phyloP scores from a whole-genome alignment of 2,113 vertebrate genomes.

The Microtus montanus region DNA sequence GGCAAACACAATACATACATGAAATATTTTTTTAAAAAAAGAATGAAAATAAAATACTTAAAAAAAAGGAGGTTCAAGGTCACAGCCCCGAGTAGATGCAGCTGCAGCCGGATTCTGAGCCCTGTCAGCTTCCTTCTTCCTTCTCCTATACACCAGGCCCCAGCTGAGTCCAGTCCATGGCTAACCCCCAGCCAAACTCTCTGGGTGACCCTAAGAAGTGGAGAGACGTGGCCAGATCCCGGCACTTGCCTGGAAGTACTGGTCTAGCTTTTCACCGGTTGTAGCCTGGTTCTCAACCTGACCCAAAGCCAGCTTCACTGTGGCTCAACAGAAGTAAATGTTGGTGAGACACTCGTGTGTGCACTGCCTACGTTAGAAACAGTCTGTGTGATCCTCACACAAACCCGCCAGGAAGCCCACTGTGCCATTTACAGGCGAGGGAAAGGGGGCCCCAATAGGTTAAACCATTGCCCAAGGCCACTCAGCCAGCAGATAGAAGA shows the following conservation, averaged over 20 bases:
- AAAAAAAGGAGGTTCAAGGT: neutral
- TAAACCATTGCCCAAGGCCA: accelerated
- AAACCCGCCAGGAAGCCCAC: neutral
- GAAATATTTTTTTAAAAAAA: no score
- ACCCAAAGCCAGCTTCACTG: neutral
- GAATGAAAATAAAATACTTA: no score
- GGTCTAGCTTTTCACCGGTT: neutral
- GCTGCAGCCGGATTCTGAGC: no score
- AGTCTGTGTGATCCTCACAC: neutral
- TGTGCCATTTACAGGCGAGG: neutral
- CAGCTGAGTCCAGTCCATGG: neutral
- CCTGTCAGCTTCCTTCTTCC: neutral
- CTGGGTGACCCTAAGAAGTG: neutral
- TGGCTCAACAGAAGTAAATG: neutral
- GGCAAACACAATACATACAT: no score
- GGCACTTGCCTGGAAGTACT: accelerated
- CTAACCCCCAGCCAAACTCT: neutral
- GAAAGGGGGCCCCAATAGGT: neutral
- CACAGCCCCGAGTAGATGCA: neutral
- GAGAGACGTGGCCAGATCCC: neutral
- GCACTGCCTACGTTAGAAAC: neutral
- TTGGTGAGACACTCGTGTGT: neutral
- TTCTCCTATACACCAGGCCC: neutral
- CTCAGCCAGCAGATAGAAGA: neutral
- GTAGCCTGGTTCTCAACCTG: neutral